Evolutionary conservation across 1,140 invertebrate genomes (phyloP), one percentile per base, ranked within the genome.

Genomic region (Pseudomyrmex dendroicus): DNA sequence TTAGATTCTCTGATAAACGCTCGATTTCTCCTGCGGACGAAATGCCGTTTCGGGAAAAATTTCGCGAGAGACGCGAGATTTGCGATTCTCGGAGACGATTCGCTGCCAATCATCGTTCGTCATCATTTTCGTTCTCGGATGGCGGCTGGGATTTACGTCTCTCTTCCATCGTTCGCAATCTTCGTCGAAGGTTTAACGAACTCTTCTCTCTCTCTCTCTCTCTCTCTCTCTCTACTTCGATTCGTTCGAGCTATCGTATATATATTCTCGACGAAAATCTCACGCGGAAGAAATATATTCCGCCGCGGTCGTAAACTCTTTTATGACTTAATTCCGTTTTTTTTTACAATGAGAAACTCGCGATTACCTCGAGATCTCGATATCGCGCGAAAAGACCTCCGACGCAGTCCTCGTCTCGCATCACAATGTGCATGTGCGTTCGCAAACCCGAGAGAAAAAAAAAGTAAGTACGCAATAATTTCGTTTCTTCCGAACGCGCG

Each of bases 171-270:
- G 48, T 61, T 17, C 59, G 12, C 15, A 52, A 56, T 56, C 76
- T 68, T 82, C 61, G 9, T 61, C 35, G 78, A 83, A 77, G 57
- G 48, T 72, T 83, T 83, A 86, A 86, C 64, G 44, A 52, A 17
- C 35, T 35, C 35, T 35, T 0, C 5, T 35, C 35, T 5, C 0
- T 35, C 35, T 35, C 35, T 35, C 35, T 25, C 25, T 25, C 25
- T 25, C 3, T 25, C 25, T 25, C 25, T 35, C 35, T 86, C 25
- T n/a, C 12, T 66, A 52, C 61, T 73, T 73, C 25, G 48, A 56
- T 48, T 56, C 13, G 17, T 35, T 35, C 35, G 35, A 35, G 54
- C 44, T 35, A 15, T 85, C 25, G 12, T 9, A 10, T 59, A 72
- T 9, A 15, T 59, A 72, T 76, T 35, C 13, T 13, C 20, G 22